Evolutionary conservation across 2,113 vertebrate species (phyloP).

Genomic region (Bombycilla garrulus): DNA sequence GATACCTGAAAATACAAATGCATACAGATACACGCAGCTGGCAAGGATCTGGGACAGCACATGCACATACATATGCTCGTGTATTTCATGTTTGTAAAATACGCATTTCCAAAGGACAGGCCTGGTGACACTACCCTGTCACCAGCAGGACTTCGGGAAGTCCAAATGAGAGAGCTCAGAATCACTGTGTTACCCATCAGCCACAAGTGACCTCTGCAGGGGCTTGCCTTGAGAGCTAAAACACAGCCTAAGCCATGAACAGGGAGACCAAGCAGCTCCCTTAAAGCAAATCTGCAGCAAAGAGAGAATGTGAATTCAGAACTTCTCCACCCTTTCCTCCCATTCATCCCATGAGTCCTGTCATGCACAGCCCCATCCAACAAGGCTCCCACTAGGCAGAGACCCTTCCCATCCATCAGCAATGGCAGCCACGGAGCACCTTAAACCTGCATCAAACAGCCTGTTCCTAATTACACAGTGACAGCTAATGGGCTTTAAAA

Average conservation of each 20-base stretch:
- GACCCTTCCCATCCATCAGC: not conserved
- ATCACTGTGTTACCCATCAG: not conserved
- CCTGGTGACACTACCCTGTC: not conserved
- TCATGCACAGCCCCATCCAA: accelerated
- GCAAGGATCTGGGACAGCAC: not conserved
- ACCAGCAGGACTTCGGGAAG: not conserved
- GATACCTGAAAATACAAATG: not conserved
- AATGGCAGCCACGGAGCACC: accelerated
- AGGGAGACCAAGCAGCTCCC: not conserved
- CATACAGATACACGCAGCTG: not conserved
- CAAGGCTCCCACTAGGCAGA: accelerated
- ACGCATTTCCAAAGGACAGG: not conserved
- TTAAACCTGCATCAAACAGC: not conserved
- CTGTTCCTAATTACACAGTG: not conserved
- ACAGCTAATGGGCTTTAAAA: not conserved
- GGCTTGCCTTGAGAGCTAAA: not conserved
- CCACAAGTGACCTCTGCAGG: not conserved
- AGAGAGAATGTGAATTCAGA: not conserved
- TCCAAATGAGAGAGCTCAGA: not conserved
- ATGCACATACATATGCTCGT: accelerated
- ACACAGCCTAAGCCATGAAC: not conserved
- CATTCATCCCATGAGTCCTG: not conserved
- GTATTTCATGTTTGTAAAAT: not conserved
- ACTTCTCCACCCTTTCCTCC: not conserved
- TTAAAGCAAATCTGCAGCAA: not conserved